Base-by-base conservation (phyloP, 2,113 vertebrate species). In the Heterotilapia buettikoferi region DNA sequence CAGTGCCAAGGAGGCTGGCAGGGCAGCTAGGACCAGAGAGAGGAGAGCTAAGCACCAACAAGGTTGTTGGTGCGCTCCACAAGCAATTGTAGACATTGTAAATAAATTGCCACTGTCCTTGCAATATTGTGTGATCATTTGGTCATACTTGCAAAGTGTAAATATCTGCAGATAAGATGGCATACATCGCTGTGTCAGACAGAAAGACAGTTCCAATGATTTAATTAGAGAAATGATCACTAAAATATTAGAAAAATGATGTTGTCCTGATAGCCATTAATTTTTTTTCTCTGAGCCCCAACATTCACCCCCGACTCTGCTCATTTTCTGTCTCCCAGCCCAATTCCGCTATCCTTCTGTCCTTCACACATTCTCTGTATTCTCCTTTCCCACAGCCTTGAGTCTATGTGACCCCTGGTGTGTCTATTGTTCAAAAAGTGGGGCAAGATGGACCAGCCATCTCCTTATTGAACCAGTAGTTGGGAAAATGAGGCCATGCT, bases 341-440 rank as follows among this genome's bases (percentile, higher is more conserved):
- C 66, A 29, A 53, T 36, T 81, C 78, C 31, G 5, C 43, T 76
- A 29, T 53, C 83, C 85, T 21, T 52, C 19, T 76, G 40, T 57
- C 90, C 85, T 36, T 52, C 19, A 6, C 52, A 13, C 61, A 61
- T 82, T 56, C 80, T 63, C 31, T 54, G 38, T 86, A 45, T 54
- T 53, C 83, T 47, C 9, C 88, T 87, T 92, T 92, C 90, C 89
- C 89, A 92, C 89, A 93, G 89, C 84, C 82, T 80, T 89, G 63
- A 63, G 59, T 85, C 54, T 63, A 86, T 80, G 85, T 89, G 90
- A 92, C 90, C 90, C 90, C 88, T 89, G 88, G 68, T 61, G 85
- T n/a, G 79, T 43, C 87, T 84, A 92, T 93, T 93, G 90, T 93
- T 92, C 86, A 71, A 57, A 88, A 93, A 89, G 78, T 92, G 89